These are phyloP conservation scores for Drepana falcataria DNA, from an alignment of 2,888 invertebrate genomes.

Conservation along the genomic window DNA sequence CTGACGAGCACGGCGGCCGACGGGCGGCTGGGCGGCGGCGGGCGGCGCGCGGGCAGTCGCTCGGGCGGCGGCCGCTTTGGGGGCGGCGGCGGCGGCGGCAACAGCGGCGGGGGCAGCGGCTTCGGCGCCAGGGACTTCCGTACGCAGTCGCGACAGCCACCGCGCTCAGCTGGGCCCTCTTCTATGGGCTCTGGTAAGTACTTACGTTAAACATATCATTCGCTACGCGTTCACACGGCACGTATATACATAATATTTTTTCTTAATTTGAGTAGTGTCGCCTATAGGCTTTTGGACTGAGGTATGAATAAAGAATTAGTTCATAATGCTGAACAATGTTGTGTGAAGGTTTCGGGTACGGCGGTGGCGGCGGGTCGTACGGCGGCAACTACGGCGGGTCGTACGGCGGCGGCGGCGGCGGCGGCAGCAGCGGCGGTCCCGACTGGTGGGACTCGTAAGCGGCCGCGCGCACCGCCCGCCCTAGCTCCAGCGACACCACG, in stretches of 20 bases:
- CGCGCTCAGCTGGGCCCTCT: conserved; percentile 61
- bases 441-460: conserved; percentile 75
- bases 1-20: conserved; percentile 83
- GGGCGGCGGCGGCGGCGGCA: conserved; percentile 28
- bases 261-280: no score
- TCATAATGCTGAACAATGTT: no score
- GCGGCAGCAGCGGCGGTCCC: conserved; percentile 62
- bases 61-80: conserved; percentile 65
- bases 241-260: no score
- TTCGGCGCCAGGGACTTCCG: conserved; percentile 75
- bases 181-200: conserved; percentile 48
- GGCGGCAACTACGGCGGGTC: conserved; percentile 70
- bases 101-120: conserved; percentile 45
- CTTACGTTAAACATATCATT: no score
- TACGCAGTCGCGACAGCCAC: conserved; percentile 57
- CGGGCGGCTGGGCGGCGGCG: conserved; percentile 83
- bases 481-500: conserved; percentile 15
- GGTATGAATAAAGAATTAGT: no score
- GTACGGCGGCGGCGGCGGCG: conserved; percentile 69
- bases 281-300: no score
- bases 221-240: not conserved
- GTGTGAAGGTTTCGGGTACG: conserved; percentile 54
- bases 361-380: conserved; percentile 59
- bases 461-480: conserved; percentile 21
- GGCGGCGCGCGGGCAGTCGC: conserved; percentile 76